Percentiles rank a stretch among this genome's conserved stretches.
phyloP scores from a whole-genome alignment of 2,113 vertebrate species.

The Hystrix brachyura region DNA sequence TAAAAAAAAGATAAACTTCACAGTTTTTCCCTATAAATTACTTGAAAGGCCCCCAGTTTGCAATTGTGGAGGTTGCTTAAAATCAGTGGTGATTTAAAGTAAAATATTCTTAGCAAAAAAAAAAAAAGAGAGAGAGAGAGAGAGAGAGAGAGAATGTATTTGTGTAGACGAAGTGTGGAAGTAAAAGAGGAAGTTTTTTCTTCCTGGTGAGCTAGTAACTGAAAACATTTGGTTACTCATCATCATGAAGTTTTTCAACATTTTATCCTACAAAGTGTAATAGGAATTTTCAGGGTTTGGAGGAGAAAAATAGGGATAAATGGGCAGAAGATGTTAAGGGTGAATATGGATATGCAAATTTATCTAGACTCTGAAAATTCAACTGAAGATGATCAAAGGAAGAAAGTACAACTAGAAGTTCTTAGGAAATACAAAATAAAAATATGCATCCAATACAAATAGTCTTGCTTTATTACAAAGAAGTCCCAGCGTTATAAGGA shows the following conservation, averaged over 20 bases:
- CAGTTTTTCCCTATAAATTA: conserved; percentile 72
- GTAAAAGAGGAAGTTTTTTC: background rate
- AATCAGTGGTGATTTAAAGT: conserved; percentile 80
- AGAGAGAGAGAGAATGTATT: background rate
- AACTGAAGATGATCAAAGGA: background rate
- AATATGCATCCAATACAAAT: background rate
- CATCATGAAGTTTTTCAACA: background rate
- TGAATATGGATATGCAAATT: background rate
- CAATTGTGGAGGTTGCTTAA: conserved; percentile 74
- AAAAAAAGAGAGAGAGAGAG: too few relatives aligned
- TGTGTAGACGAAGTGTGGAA: background rate
- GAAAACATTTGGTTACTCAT: background rate
- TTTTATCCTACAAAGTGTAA: background rate
- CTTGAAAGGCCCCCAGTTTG: conserved; percentile 74
- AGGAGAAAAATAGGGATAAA: background rate
- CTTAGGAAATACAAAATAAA: conserved; percentile 34
- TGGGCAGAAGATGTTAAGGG: background rate
- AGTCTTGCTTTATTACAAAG: background rate
- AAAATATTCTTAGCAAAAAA: conserved; percentile 78
- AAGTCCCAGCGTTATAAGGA: background rate
- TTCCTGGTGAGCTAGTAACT: background rate
- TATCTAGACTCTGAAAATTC: background rate
- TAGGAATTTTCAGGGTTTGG: background rate
- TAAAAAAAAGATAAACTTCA: conserved; percentile 79
- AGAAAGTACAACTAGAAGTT: background rate